These are phyloP conservation scores for Orius laevigatus DNA, from an alignment of 1,140 invertebrate genomes.

Conservation along the genomic window DNA sequence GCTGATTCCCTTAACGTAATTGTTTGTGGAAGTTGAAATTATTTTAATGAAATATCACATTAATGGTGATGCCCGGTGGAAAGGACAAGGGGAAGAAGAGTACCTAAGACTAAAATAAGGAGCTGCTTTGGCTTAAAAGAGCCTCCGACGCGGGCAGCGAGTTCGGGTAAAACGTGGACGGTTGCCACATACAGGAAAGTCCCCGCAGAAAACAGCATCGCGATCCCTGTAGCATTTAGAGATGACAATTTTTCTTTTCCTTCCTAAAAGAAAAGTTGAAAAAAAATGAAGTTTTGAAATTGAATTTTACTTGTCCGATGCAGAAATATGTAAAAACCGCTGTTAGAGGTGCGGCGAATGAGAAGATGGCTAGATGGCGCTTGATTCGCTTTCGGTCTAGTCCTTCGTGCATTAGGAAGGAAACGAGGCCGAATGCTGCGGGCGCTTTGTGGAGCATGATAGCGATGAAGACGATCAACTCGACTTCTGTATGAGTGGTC, in stretches of 20 bases:
- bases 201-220: conserved; percentile 96
- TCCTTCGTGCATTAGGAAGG: conserved; percentile 88
- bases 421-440: conserved; percentile 94
- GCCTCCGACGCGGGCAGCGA: conserved; percentile 35
- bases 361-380: conserved; percentile 86
- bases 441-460: conserved; percentile 99
- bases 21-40: too few relatives aligned
- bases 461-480: conserved; percentile 93
- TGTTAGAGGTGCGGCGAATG: conserved; percentile 74
- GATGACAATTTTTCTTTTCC: conserved; percentile 55
- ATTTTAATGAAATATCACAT: not conserved
- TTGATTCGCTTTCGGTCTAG: conserved; percentile 76
- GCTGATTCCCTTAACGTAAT: too few relatives aligned
- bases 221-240: conserved; percentile 83
- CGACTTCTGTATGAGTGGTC: conserved; percentile 85
- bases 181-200: conserved; percentile 98
- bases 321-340: conserved; percentile 87
- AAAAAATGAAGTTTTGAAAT: conserved; percentile 3
- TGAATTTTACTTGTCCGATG: conserved; percentile 61
- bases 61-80: conserved; percentile 86
- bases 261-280: conserved; percentile 32
- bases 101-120: conserved; percentile 63
- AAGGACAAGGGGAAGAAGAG: conserved; percentile 69
- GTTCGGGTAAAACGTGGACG: conserved; percentile 91
- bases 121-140: conserved; percentile 59